These are phyloP conservation scores for Tethea ocularis DNA, from an alignment of 2,888 invertebrate genomes.

Conservation along the genomic window DNA sequence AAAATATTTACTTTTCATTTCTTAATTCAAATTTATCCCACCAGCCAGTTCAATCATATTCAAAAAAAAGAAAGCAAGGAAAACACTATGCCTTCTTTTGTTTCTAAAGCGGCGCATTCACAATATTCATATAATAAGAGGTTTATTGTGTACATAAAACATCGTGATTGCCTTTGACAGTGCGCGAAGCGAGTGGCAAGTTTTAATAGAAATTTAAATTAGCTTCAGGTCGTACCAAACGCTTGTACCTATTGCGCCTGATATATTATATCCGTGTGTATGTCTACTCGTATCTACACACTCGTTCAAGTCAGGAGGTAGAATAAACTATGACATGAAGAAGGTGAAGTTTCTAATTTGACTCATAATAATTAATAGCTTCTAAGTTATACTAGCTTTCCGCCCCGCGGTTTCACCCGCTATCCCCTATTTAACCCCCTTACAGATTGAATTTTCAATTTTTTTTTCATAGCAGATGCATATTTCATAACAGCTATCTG, in stretches of 20 bases:
- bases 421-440: no score
- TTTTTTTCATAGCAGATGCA: no score
- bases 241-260: conserved; percentile 42
- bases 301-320: neutral
- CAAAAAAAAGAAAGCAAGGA: neutral
- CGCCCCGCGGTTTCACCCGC: no score
- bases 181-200: conserved; percentile 60
- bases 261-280: conserved; percentile 20
- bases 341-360: no score
- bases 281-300: neutral
- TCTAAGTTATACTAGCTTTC: no score
- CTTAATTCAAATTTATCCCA: neutral
- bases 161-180: conserved; percentile 72
- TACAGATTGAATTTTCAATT: no score
- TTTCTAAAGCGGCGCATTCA: conserved; percentile 17
- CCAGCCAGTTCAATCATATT: neutral
- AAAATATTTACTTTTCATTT: neutral
- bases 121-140: conserved; percentile 34
- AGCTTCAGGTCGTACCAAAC: conserved; percentile 53
- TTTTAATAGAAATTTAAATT: conserved; percentile 83
- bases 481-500: no score
- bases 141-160: conserved; percentile 62
- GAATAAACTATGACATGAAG: neutral
- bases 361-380: no score
- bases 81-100: neutral